Evolutionary conservation across 2,888 invertebrate species (phyloP), one percentile per base, ranked within the genome.

Genomic region (Dinocampus coccinellae): DNA sequence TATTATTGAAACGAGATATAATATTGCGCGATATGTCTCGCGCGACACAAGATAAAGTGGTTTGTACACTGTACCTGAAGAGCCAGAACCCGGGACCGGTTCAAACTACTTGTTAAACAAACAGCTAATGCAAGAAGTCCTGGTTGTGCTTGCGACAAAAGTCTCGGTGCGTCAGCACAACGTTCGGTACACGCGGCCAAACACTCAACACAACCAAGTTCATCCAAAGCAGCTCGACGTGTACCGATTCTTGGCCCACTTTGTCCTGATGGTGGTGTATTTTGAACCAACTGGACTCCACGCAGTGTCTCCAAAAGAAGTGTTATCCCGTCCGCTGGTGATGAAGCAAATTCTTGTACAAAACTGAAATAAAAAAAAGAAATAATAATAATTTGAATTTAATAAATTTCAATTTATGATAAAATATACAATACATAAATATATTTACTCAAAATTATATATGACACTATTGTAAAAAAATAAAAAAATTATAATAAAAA

Each of bases 261-360:
- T 66, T 85, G 85, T 6, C 84, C 87, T 61, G 87, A 90, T 42
- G 90, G 86, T 13, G 90, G 89, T 1, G 89, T 88, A 72, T 91
- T 92, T 83, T 96, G 95, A 65, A 93, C 93, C 74, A 95, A 89
- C 84, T 97, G 97, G 62, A 97, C 94, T 64, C 94, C 93, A 69
- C 96, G 92, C 73, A 97, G 90, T 1, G 97, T 92, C 86, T 96
- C 96, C 80, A 97, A 88, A 10, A 97, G 90, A 58, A 96, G 89
- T 4, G 93, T 92, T 1, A 97, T 93, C 9, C 97, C 97, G 88
- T 97, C 96, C 82, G 95, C 91, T 20, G 96, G 95, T 70, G 95
- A 93, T 66, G 94, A 92, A 0, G 96, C 92, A 87, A 97, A 97
- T 88, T 97, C 97, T 88, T 96, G 96, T 9, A 97, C 93, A 87